Base-by-base conservation (phyloP, 35 echinoderm and acorn worm genomes). In the Patiria miniata region DNA sequence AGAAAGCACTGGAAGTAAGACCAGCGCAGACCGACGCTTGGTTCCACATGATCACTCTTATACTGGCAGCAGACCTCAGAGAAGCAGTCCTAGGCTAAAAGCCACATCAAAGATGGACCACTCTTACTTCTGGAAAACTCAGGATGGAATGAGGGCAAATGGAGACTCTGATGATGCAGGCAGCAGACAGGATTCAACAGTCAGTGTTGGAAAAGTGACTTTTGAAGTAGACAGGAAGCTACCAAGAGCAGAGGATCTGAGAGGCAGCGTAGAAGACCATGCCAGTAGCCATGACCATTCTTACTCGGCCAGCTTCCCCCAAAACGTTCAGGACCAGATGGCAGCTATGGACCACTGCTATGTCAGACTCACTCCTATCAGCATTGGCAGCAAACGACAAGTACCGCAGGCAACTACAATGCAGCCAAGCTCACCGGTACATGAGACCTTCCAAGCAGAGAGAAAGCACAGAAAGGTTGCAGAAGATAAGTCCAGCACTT, bases 271-370 rank as follows among this genome's bases (percentile, higher is more conserved):
- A 6, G 42, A 47, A 47, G 12, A 12, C 42, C 65, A 73, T 30
- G 14, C 65, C 6, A 18, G 29, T 12, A 34, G 26, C 29, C 21
- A 73, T 26, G 65, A 30, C 29, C 65, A 73, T 22, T 73, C 65
- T 73, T 73, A 73, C 65, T 60, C 57, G 0, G 12, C 42, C 42
- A 47, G 4, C 4, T 47, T 47, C 42, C 34, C 34, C 21, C 21
- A 73, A 30, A 2, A 22, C 14, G 21, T 32, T 32, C 65, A 73
- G 9, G 65, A 73, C 10, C 65, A 73, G 34, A 73, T 32, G 29
- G 65, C 65, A 73, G 22, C 65, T 34, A 73, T 73, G 65, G 65
- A 30, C 34, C 65, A 30, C 34, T 73, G 65, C 29, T 73, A 28
- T 73, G 65, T 73, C 14, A 73, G n/a, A 23, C 14, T 73, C 14